phyloP scores from a whole-genome alignment of 2,797 vertebrate genomes.

The Pangasius mekongensis region DNA sequence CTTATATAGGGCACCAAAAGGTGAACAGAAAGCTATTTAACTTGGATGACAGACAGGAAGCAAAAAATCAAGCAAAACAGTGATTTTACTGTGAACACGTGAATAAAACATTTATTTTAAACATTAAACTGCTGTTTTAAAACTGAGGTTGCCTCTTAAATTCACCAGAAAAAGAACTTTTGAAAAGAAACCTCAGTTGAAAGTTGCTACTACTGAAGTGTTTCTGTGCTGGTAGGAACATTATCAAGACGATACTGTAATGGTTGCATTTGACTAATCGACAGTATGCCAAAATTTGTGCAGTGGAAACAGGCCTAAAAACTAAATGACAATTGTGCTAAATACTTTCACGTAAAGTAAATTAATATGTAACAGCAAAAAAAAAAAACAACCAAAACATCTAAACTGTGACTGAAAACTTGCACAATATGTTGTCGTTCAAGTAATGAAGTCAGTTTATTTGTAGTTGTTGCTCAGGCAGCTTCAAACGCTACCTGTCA shows the following conservation, averaged over 20 bases:
- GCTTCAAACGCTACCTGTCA: constrained; percentile 18
- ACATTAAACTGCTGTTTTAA: constrained; percentile 1
- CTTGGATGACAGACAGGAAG: not conserved
- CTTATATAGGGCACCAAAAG: not conserved
- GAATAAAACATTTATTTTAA: not conserved
- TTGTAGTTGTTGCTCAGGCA: constrained; percentile 21
- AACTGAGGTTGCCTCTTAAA: not conserved
- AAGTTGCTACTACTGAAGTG: not conserved
- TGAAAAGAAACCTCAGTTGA: not conserved
- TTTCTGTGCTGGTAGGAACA: no score
- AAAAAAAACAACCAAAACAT: not conserved
- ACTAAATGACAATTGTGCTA: not conserved
- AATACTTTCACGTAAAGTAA: not conserved
- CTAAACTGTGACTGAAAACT: constrained; percentile 10
- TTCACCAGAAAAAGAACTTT: not conserved
- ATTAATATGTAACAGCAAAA: not conserved
- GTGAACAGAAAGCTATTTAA: not conserved
- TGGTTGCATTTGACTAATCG: not conserved
- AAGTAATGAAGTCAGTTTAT: constrained; percentile 11
- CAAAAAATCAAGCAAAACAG: not conserved
- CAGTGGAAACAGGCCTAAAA: not conserved
- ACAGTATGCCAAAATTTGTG: not conserved
- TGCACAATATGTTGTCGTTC: constrained; percentile 12
- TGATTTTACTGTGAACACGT: not conserved
- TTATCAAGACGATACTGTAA: not conserved